Evolutionary conservation across 1,140 invertebrate species (phyloP).

Genomic region (Cylas formicarius): DNA sequence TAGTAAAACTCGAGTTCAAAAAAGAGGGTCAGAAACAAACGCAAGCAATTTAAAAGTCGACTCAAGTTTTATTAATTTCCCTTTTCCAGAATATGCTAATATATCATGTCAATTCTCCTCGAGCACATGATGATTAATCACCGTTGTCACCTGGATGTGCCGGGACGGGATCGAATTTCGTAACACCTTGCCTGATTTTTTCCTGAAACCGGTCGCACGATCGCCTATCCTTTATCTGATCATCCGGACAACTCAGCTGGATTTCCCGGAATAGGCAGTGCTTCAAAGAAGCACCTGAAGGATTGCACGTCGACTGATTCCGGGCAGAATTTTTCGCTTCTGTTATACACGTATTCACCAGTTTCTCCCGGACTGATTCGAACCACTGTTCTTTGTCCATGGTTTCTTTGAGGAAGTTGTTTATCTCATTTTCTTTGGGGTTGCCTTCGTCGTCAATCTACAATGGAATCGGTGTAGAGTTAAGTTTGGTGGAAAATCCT

Average conservation of each 20-base stretch:
- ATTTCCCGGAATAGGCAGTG: slow-evolving; percentile 41
- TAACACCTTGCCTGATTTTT: slow-evolving; percentile 32
- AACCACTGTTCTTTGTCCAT: slow-evolving; percentile 36
- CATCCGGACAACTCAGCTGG: slow-evolving; percentile 39
- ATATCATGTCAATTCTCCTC: no score
- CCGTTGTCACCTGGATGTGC: no score
- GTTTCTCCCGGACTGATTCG: slow-evolving; percentile 28
- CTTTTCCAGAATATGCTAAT: no score
- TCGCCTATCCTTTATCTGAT: slow-evolving; percentile 37
- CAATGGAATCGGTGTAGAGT: slow-evolving; percentile 14
- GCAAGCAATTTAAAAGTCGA: no score
- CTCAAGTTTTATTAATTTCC: no score
- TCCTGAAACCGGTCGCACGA: slow-evolving; percentile 35
- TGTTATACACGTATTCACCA: slow-evolving; percentile 34
- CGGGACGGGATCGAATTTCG: slow-evolving; percentile 6
- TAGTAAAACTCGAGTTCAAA: no score
- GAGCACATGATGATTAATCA: no score
- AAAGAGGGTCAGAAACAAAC: no score
- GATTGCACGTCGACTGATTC: slow-evolving; percentile 32
- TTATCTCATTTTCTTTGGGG: slow-evolving; percentile 28
- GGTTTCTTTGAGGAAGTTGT: slow-evolving; percentile 27
- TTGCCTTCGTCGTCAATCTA: slow-evolving; percentile 36
- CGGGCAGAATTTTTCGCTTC: slow-evolving; percentile 31
- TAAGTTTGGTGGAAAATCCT: no score
- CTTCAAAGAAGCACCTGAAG: slow-evolving; percentile 32